A percentile compares a stretch with the other conserved stretches of the same genome.
Conservation (phyloP, 2,797 vertebrate species). For the Chaetodon trifasciatus region DNA sequence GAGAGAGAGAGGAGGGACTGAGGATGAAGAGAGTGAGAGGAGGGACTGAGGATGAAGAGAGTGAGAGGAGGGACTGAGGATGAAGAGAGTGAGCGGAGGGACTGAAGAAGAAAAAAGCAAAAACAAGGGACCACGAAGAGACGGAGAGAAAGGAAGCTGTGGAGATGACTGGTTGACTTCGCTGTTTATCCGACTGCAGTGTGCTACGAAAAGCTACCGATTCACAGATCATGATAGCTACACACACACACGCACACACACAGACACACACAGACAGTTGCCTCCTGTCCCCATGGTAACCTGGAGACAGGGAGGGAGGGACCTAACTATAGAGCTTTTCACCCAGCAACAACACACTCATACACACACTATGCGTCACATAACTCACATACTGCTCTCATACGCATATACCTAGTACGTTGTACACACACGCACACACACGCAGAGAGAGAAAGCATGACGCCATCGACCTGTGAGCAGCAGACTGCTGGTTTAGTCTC, state of each 20-base stretch:
- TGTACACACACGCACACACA: background rate
- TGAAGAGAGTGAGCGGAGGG: too few relatives aligned
- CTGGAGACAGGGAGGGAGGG: conserved; percentile 62
- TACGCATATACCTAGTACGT: conserved; percentile 11
- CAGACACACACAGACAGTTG: conserved; percentile 34
- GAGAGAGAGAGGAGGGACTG: background rate
- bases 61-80: too few relatives aligned
- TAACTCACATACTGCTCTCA: conserved; percentile 46
- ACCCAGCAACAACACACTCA: conserved; percentile 71
- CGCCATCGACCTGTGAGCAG: conserved; percentile 27
- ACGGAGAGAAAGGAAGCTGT: background rate
- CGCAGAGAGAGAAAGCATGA: conserved; percentile 25
- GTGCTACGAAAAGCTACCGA: conserved; percentile 45
- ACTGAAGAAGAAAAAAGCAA: conserved; percentile 6
- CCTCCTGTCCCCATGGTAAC: conserved; percentile 82
- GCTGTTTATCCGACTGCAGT: conserved; percentile 53
- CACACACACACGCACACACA: background rate
- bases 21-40: background rate
- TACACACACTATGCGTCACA: conserved; percentile 42
- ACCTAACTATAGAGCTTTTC: conserved; percentile 77
- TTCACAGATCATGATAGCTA: conserved; percentile 53
- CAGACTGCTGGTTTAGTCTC: conserved; percentile 3
- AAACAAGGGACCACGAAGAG: background rate
- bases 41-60: background rate
- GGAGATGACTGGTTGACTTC: conserved; percentile 33